Evolutionary conservation across 2,113 vertebrate genomes (phyloP).

Genomic region (Panurus biarmicus): DNA sequence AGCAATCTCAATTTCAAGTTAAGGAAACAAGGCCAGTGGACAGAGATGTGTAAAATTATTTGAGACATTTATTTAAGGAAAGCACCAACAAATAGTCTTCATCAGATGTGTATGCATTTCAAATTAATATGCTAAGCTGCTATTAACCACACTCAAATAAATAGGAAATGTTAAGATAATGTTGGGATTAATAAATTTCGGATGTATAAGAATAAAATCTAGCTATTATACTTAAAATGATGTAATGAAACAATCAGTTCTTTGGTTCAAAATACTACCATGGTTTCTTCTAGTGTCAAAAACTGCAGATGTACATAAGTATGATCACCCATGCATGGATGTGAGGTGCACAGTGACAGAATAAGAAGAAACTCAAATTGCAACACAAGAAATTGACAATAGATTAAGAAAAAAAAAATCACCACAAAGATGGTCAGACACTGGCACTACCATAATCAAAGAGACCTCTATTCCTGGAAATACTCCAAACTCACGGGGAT

Average conservation of each 20-base stretch:
- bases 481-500: neutral
- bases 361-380: neutral
- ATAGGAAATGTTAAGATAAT: neutral
- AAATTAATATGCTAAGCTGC: neutral
- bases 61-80: neutral
- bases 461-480: neutral
- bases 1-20: neutral
- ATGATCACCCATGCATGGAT: fast-evolving
- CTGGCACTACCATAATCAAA: neutral
- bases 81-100: neutral
- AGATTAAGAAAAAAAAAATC: neutral
- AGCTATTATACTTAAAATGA: neutral
- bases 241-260: neutral
- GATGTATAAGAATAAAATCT: neutral
- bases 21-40: neutral
- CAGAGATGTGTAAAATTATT: neutral
- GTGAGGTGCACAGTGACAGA: neutral
- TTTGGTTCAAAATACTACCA: neutral
- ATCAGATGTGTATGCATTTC: neutral
- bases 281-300: neutral
- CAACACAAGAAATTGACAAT: neutral
- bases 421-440: neutral
- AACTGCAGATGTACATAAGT: neutral
- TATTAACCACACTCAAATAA: neutral
- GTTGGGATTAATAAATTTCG: neutral